These are phyloP conservation scores for Macrobrachium nipponense DNA, from an alignment of 1,140 invertebrate genomes.

Conservation along the genomic window DNA sequence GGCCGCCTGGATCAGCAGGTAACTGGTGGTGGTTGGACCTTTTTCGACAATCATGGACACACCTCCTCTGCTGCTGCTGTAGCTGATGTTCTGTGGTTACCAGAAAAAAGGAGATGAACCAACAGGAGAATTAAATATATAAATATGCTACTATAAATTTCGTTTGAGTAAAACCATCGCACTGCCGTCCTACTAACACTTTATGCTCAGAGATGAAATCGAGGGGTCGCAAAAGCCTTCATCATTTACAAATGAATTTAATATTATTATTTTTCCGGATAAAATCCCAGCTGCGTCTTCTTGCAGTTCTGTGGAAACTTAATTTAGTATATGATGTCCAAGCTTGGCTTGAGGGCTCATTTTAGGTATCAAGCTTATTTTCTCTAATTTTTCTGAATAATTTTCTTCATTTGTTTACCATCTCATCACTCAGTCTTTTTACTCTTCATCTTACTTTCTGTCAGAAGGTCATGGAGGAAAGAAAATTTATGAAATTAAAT, in stretches of 20 bases:
- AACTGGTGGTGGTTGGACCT: constrained; percentile 88
- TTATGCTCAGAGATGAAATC: no score
- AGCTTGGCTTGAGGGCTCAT: background rate
- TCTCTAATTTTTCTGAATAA: background rate
- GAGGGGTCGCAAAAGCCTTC: no score
- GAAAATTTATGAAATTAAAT: no score
- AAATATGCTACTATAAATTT: background rate
- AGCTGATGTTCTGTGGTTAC: constrained; percentile 83
- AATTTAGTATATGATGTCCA: background rate
- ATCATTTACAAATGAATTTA: no score
- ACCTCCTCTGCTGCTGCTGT: constrained; percentile 88
- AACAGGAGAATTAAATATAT: background rate
- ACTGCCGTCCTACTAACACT: background rate
- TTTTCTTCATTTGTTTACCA: background rate
- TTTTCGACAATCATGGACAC: constrained; percentile 92
- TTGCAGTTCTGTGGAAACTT: background rate
- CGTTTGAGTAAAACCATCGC: background rate
- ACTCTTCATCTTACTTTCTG: background rate
- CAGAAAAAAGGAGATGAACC: background rate
- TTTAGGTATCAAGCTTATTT: background rate
- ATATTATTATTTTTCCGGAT: no score
- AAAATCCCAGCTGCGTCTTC: no score
- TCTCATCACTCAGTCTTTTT: background rate
- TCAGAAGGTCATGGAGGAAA: background rate
- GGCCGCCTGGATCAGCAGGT: constrained; percentile 88